Conservation (phyloP, 2,113 vertebrate genomes). For the Cyanoramphus novaezelandiae region DNA sequence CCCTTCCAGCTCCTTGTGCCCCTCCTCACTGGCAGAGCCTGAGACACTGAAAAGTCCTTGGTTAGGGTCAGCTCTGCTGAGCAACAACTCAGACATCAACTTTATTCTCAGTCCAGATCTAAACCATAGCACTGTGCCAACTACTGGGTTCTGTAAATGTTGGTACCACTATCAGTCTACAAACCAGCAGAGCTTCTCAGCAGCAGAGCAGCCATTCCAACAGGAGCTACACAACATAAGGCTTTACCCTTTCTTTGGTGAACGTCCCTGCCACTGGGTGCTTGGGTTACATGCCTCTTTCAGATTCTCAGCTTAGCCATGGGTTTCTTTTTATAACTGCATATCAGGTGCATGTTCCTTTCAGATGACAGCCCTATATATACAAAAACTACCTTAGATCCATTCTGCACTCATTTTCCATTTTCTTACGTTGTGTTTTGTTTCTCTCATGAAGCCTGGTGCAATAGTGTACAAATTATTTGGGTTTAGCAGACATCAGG, state of each 20-base stretch:
- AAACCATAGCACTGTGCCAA: neutral
- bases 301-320: neutral
- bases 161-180: neutral
- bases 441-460: neutral
- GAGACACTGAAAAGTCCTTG: neutral
- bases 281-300: neutral
- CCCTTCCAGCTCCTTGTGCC: neutral
- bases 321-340: neutral
- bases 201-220: neutral
- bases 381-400: neutral
- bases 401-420: fast-evolving
- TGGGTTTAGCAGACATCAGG: neutral
- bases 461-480: neutral
- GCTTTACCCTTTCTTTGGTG: neutral
- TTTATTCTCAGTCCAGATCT: neutral
- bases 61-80: neutral
- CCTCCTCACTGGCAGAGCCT: neutral
- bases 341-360: neutral
- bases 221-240: neutral
- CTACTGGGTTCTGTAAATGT: neutral
- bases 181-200: neutral
- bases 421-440: neutral
- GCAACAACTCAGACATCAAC: neutral
- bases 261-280: fast-evolving
- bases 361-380: too few species aligned